Evolutionary conservation across 2,888 invertebrate genomes (phyloP), one percentile per base, ranked within the genome.

Genomic region (Tachina lurida): DNA sequence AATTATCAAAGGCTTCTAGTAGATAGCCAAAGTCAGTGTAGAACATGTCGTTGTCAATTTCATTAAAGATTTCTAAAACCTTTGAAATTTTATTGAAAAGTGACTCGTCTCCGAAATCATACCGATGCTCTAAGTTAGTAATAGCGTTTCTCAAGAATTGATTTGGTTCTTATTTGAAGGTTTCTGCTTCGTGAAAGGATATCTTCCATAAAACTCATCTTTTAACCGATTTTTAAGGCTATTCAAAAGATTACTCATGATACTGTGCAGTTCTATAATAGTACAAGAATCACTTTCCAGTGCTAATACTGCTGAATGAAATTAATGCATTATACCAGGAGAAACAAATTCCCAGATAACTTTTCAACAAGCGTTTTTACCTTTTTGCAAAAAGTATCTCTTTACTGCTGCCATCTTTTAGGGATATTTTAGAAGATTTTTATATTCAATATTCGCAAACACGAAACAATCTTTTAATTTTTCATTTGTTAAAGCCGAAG

Each of bases 261-360:
- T 63, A 63, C 15, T 62, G 65, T 80, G 63, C n/a, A 73, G 63
- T 70, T 84, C 84, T 75, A 80, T 54, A 75, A 84, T 75, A 47
- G 71, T 75, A 22, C 58, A 84, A 17, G 63, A 65, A 56, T 84
- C 58, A 79, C 75, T 84, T 84, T 84, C 75, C 47, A 75, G 63
- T 3, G 63, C 60, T 79, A 79, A 56, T 43, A 74, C 54, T 43
- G 73, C 68, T 52, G 74, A 52, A 41, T 65, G 45, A 39, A 83
- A 83, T 58, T 83, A 67, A 47, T 68, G 82, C 82, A 83, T 67
- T 47, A 58, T 31, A 9, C 12, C 58, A 58, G 2, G 22, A 22
- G 31, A 62, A 62, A 47, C 65, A 65, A 65, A 65, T 7, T 65
- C 47, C 47, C 63, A 63, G 10, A 63, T 10, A 43, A 63, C 63